Evolutionary conservation across 1,140 invertebrate genomes (phyloP).

Genomic region (Bactericera cockerelli): DNA sequence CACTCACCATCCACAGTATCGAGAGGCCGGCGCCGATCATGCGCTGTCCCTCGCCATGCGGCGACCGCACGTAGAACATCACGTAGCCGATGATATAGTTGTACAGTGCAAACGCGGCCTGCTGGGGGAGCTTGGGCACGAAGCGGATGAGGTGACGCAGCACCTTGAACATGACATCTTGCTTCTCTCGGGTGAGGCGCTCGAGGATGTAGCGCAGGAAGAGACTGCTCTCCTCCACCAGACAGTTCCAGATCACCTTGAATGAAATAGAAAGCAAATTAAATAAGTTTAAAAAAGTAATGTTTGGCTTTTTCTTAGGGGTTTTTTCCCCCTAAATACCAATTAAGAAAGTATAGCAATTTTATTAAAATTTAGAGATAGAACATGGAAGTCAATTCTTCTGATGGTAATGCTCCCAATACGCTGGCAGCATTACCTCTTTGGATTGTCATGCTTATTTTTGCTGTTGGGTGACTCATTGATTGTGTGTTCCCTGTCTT

Average conservation of each 20-base stretch:
- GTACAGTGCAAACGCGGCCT: conserved; percentile 95
- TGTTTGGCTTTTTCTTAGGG: too few relatives aligned
- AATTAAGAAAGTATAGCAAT: too few relatives aligned
- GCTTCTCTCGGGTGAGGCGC: conserved; percentile 83
- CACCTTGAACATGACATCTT: conserved; percentile 89
- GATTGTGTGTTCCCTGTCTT: too few relatives aligned
- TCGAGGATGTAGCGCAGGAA: conserved; percentile 94
- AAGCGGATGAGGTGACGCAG: conserved; percentile 84
- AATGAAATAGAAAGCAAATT: too few relatives aligned
- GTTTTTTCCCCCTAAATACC: too few relatives aligned
- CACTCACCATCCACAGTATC: conserved; percentile 83
- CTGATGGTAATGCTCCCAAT: too few relatives aligned
- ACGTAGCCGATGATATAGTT: conserved; percentile 99
- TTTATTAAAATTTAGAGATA: too few relatives aligned
- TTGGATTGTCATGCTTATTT: too few relatives aligned
- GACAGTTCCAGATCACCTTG: conserved; percentile 89
- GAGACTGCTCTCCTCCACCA: conserved; percentile 93
- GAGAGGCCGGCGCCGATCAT: conserved; percentile 86
- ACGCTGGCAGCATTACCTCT: too few relatives aligned
- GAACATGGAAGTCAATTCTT: too few relatives aligned
- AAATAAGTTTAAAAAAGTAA: too few relatives aligned
- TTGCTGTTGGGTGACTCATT: too few relatives aligned
- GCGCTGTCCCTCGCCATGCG: conserved; percentile 84
- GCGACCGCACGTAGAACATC: conserved; percentile 95
- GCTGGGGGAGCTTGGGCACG: conserved; percentile 83